Evolutionary conservation across 2,888 invertebrate species (phyloP), one percentile per base, ranked within the genome.

Genomic region (Chrysolina haemoptera): DNA sequence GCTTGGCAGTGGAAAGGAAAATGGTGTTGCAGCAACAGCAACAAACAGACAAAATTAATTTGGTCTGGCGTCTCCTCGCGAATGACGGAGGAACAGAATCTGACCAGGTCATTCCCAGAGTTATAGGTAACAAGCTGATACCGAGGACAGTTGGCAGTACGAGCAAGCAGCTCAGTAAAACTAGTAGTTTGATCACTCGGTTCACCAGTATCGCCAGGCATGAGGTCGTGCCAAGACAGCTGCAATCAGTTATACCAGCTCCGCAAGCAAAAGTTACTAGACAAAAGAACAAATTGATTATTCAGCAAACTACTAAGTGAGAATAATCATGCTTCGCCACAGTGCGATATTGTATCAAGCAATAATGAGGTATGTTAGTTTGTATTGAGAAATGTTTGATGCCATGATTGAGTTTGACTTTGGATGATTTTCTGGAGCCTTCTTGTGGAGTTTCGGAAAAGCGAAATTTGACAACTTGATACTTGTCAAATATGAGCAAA

Each of bases 251-350:
- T 0, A 90, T 90, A 40, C 90, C 91, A 53, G 86, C 90, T 1
- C 92, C 93, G 0, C 92, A 91, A 41, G 95, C 95, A 1, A 95
- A 94, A 88, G 95, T 96, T 43, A 96, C 95, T 0, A 91, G 95
- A 76, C 93, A 95, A 85, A 94, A 93, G 85, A 96, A 96, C 86
- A 96, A 96, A 85, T 90, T 96, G 14, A 94, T 96, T 75, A 95
- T 96, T 82, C 93, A 93, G 77, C 93, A 93, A 83, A 92, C 90
- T 71, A 91, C 81, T 16, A 71, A 75, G 62, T 70, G 46, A 43
- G 50, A 59, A 12, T n/a, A 63, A 4, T 27, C 12, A 1, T 8
- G 50, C 8, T 50, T 4, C 10, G 18, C 16, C 9, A 50, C 8
- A 9, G 50, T 18, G n/a, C 18, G 46, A 46, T 10, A n/a, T 46